Conservation (phyloP, 2,888 invertebrate species). For the Lomographa bimaculata region DNA sequence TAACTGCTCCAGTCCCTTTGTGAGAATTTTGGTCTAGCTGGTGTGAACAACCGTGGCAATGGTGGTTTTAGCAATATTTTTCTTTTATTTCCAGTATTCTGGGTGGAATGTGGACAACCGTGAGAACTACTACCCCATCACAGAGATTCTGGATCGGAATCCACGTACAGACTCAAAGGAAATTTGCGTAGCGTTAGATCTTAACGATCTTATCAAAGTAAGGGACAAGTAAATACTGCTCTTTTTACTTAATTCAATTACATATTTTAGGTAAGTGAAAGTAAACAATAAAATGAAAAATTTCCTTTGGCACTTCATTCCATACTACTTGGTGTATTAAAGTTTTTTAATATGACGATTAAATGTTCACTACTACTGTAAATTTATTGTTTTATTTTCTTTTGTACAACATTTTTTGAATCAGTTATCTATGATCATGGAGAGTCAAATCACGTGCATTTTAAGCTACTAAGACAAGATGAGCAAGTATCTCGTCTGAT, state of each 20-base stretch:
- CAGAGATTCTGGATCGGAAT: slow-evolving; percentile 80
- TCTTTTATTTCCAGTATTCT: slow-evolving; percentile 76
- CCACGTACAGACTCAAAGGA: slow-evolving; percentile 80
- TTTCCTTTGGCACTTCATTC: slow-evolving; percentile 78
- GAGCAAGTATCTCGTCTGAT: too few relatives aligned
- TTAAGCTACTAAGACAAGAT: too few relatives aligned
- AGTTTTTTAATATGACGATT: slow-evolving; percentile 76
- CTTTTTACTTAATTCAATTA: slow-evolving; percentile 70
- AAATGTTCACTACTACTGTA: slow-evolving; percentile 71
- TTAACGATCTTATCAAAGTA: slow-evolving; percentile 81
- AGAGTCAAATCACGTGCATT: too few relatives aligned
- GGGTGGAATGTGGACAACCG: slow-evolving; percentile 85
- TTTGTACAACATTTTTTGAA: too few relatives aligned
- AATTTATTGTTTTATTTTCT: slow-evolving; percentile 37
- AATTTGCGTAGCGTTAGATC: slow-evolving; percentile 82
- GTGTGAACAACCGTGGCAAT: too few relatives aligned
- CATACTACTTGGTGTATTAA: slow-evolving; percentile 74
- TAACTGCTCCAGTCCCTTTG: too few relatives aligned
- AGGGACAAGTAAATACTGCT: slow-evolving; percentile 75
- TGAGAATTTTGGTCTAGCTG: too few relatives aligned
- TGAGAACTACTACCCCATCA: slow-evolving; percentile 83
- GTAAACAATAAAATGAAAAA: slow-evolving; percentile 51
- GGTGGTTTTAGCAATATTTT: too few relatives aligned
- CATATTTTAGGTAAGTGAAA: slow-evolving; percentile 69
- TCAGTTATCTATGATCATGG: too few relatives aligned